Base-by-base conservation (phyloP, 2,797 vertebrate species). In the Fistularia commersonii region DNA sequence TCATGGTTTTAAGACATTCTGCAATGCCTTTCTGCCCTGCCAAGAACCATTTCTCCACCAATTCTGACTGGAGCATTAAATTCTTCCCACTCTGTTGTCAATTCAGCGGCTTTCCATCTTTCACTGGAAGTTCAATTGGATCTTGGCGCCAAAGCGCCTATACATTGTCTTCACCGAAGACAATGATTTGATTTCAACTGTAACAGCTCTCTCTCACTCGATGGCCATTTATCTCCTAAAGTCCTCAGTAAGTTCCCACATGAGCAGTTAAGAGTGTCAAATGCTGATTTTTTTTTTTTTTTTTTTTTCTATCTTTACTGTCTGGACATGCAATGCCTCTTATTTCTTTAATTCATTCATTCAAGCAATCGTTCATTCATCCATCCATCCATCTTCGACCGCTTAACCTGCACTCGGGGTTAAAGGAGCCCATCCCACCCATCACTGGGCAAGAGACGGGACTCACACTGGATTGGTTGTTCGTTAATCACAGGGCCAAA, bases 121-220 rank as follows among this genome's bases (percentile, higher is more conserved):
- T 31, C 47, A 47, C 12, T 61, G 11, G 10, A 14, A 32, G n/a
- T 41, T 46, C 32, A 53, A 64, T n/a, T n/a, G n/a, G n/a, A 66
- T 44, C 38, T 57, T 23, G 33, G 46, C 32, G 8, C 45, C 14
- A 49, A 13, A 55, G 45, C 13, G 32, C 49, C 60, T 8, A 2
- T 45, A 12, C 37, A 0, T 0, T 53, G 35, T 47, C 44, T 41
- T n/a, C n/a, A 13, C 34, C 52, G 48, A 63, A 48, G 14, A 51
- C 39, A 47, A 7, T 51, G 45, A 50, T 45, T 56, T 50, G 35
- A 45, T 56, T 48, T 48, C 32, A 23, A 45, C 31, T 11, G 34
- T 15, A 55, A 39, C 7, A 5, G 11, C 8, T 50, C 31, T 12
- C 12, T 5, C 13, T 50, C 14, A 36, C 34, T n/a, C 7, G 36